These are phyloP conservation scores for Ostrea denselamellosa DNA, from an alignment of 1,140 invertebrate genomes.

Conservation along the genomic window DNA sequence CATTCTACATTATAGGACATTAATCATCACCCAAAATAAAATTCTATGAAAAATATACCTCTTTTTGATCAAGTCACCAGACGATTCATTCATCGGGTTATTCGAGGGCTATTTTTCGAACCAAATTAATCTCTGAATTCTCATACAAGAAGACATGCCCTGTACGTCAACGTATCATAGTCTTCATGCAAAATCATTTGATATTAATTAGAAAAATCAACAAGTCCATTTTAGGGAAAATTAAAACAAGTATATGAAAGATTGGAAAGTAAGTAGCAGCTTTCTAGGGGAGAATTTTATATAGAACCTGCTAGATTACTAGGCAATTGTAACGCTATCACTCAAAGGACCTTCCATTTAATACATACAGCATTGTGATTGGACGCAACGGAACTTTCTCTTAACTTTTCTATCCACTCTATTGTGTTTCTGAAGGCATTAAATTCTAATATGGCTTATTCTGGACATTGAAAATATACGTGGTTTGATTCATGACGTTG, in stretches of 20 bases:
- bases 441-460: slow-evolving; percentile 32
- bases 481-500: neutral
- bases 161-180: slow-evolving; percentile 8
- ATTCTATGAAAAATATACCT: too few species aligned
- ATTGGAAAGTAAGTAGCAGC: neutral
- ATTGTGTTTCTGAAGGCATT: slow-evolving; percentile 5
- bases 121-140: neutral
- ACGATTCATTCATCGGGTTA: neutral
- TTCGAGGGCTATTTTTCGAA: neutral
- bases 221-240: slow-evolving; percentile 11
- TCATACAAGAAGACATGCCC: neutral
- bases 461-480: slow-evolving; percentile 5
- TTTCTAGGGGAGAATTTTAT: slow-evolving; percentile 21
- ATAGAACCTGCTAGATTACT: slow-evolving; percentile 9
- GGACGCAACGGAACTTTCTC: neutral
- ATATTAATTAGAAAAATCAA: slow-evolving; percentile 1
- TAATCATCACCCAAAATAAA: too few species aligned
- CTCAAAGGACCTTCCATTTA: slow-evolving; percentile 27
- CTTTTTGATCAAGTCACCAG: neutral
- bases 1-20: too few species aligned
- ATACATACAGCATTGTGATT: neutral
- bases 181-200: neutral
- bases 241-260: slow-evolving; percentile 15
- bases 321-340: neutral
- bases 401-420: slow-evolving; percentile 2